Percentiles rank a stretch among this genome's conserved stretches.
phyloP scores from a whole-genome alignment of 2,797 vertebrate species.

The Bovichtus variegatus region DNA sequence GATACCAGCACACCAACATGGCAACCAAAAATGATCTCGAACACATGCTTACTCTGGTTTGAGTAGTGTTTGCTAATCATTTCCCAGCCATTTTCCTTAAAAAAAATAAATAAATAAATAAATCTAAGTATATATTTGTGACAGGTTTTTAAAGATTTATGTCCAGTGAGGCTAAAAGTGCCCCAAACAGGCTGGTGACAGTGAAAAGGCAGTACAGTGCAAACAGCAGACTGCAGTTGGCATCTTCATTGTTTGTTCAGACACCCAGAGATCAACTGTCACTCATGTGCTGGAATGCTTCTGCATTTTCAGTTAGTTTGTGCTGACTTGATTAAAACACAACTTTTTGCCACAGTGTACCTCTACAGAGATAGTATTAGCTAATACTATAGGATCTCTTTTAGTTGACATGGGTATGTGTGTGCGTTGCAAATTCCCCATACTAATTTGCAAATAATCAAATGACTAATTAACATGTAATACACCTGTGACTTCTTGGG shows the following conservation, averaged over 20 bases:
- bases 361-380: too few relatives aligned
- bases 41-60: neutral
- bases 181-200: neutral
- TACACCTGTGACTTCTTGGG: neutral
- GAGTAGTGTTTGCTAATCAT: neutral
- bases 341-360: neutral
- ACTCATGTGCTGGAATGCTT: neutral
- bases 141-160: neutral
- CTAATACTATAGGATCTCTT: neutral
- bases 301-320: neutral
- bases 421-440: neutral
- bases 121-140: neutral
- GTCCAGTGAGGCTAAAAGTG: neutral
- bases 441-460: conserved; percentile 1
- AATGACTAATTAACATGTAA: neutral
- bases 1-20: neutral
- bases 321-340: neutral
- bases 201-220: neutral
- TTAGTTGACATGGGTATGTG: neutral
- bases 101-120: neutral
- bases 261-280: neutral
- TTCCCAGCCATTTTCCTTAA: neutral
- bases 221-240: conserved; percentile 4
- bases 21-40: neutral
- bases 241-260: neutral